Evolutionary conservation across 2,113 vertebrate genomes (phyloP).

Genomic region (Scytalopus superciliaris): DNA sequence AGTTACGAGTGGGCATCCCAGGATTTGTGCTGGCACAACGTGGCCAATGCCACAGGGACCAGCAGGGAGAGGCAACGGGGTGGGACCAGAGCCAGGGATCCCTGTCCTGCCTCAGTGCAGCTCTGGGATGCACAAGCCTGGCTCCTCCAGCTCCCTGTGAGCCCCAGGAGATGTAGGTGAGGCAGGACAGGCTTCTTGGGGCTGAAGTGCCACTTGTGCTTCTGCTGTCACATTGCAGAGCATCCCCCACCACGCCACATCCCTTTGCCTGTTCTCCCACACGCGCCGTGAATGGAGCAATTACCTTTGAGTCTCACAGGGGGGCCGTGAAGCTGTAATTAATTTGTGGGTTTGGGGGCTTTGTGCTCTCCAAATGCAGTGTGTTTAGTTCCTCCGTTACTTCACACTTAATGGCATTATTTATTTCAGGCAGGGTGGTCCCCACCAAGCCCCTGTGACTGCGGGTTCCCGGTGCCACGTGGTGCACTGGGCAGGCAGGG

Average conservation of each 20-base stretch:
- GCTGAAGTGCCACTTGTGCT: background rate
- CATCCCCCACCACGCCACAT: background rate
- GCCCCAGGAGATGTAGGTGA: background rate
- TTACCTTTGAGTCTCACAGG: background rate
- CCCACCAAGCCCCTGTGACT: accelerated
- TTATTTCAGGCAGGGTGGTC: background rate
- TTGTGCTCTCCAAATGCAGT: background rate
- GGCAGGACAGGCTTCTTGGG: background rate
- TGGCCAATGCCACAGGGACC: background rate
- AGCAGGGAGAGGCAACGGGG: accelerated
- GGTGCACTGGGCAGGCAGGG: background rate
- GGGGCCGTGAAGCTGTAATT: background rate
- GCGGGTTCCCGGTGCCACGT: accelerated
- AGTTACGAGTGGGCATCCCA: accelerated
- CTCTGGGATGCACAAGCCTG: accelerated
- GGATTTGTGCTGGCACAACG: background rate
- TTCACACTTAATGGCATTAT: background rate
- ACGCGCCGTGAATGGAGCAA: background rate
- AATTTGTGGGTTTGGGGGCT: background rate
- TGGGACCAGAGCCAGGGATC: background rate
- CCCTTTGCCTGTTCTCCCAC: background rate
- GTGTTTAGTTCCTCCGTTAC: background rate
- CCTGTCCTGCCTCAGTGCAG: background rate
- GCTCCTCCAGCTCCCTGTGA: background rate
- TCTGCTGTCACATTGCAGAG: background rate